Conservation (phyloP, 2,888 invertebrate genomes). For the Lasioglossum vierecki region DNA sequence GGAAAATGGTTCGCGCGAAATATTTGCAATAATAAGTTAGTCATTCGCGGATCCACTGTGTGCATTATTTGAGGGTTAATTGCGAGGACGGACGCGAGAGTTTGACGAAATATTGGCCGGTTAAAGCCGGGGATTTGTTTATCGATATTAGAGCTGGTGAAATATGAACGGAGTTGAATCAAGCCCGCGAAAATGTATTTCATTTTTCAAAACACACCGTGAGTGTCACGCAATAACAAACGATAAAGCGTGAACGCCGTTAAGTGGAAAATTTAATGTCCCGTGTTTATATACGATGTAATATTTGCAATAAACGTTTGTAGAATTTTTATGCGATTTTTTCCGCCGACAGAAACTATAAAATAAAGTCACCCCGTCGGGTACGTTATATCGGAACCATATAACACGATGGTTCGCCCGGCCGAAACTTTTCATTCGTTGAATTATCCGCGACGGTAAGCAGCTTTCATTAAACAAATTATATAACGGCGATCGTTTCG, state of each 20-base stretch:
- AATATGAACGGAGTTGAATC: constrained; percentile 55
- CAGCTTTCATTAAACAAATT: constrained; percentile 8
- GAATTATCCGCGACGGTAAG: neutral
- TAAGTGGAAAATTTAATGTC: constrained; percentile 59
- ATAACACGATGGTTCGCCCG: constrained; percentile 12
- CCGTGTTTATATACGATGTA: constrained; percentile 51
- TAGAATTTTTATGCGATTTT: constrained; percentile 36
- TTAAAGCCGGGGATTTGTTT: constrained; percentile 51
- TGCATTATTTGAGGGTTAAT: constrained; percentile 45
- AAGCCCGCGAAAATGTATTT: constrained; percentile 36
- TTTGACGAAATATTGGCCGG: constrained; percentile 48
- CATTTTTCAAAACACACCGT: constrained; percentile 49
- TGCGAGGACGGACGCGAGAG: constrained; percentile 25
- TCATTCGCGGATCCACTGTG: constrained; percentile 8
- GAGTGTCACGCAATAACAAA: constrained; percentile 51
- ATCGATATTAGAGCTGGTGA: constrained; percentile 52
- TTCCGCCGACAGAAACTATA: constrained; percentile 27
- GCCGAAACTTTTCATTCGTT: neutral
- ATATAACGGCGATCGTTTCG: neutral
- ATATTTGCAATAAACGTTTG: constrained; percentile 51
- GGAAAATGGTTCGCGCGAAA: neutral
- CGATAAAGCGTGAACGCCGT: constrained; percentile 51
- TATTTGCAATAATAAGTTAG: constrained; percentile 15
- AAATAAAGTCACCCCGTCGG: constrained; percentile 42
- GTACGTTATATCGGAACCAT: constrained; percentile 23